Percentiles rank a stretch among this genome's conserved stretches.
phyloP scores from a whole-genome alignment of 2,888 invertebrate genomes.

The Pardosa pseudoannulata region DNA sequence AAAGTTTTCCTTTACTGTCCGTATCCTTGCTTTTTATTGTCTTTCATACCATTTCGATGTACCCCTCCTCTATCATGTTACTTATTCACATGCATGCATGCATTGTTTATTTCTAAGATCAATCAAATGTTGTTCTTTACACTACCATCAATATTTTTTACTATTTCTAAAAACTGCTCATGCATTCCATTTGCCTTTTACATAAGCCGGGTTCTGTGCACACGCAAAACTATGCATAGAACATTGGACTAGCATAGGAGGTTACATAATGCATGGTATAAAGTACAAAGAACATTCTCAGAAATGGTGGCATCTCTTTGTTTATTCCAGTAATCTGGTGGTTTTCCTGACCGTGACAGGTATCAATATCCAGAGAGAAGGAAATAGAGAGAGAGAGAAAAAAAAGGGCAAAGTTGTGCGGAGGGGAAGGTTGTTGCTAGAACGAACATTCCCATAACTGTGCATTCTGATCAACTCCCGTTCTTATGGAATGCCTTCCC shows the following conservation, averaged over 20 bases:
- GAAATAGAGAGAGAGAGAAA: neutral
- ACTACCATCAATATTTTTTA: neutral
- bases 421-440: neutral
- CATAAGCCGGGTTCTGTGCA: neutral
- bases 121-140: neutral
- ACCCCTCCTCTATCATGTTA: neutral
- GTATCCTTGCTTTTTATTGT: too few species aligned
- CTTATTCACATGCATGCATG: neutral
- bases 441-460: slow-evolving; percentile 52
- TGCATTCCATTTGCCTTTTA: neutral
- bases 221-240: too few species aligned
- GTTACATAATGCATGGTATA: too few species aligned
- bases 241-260: too few species aligned
- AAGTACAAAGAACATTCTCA: too few species aligned
- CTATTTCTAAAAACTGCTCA: neutral
- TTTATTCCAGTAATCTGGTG: neutral
- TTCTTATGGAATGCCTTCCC: slow-evolving; percentile 13
- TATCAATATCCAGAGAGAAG: slow-evolving; percentile 38
- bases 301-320: too few species aligned
- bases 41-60: too few species aligned
- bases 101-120: neutral
- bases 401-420: too few species aligned
- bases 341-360: slow-evolving; percentile 45
- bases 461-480: slow-evolving; percentile 69
- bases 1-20: too few species aligned